phyloP scores from a whole-genome alignment of 2,797 vertebrate species.

The Nasua narica region DNA sequence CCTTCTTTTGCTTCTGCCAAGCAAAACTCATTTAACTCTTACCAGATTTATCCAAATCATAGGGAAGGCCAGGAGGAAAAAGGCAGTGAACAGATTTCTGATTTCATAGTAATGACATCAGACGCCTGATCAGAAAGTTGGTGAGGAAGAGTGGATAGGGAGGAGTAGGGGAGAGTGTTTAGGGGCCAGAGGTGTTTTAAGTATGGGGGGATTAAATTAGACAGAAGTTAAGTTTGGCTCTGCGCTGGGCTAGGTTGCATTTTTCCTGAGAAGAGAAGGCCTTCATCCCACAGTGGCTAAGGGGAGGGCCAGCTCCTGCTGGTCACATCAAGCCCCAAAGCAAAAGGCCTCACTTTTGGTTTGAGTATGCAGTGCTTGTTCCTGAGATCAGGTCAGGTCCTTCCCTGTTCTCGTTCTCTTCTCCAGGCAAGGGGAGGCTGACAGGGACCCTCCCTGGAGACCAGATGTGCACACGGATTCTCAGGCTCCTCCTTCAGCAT shows the following conservation, averaged over 20 bases:
- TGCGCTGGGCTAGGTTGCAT: background rate
- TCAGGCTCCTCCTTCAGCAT: background rate
- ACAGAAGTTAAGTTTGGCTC: conserved; percentile 26
- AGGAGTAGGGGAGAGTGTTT: background rate
- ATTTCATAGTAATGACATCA: background rate
- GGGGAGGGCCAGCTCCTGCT: background rate
- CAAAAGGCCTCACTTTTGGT: background rate
- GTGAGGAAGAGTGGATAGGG: background rate
- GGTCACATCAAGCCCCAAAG: background rate
- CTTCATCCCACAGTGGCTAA: background rate
- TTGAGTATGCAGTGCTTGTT: background rate
- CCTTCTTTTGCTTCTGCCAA: background rate
- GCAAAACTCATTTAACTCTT: background rate
- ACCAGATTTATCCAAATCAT: background rate
- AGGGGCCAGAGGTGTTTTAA: background rate
- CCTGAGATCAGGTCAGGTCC: background rate
- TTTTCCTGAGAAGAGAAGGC: background rate
- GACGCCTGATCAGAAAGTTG: background rate
- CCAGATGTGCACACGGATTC: background rate
- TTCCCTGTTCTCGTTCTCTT: background rate
- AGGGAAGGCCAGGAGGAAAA: background rate
- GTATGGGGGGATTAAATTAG: background rate
- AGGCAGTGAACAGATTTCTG: background rate
- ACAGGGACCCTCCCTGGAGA: conserved; percentile 24
- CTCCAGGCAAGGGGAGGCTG: background rate